A percentile compares a stretch with the other conserved stretches of the same genome.
Evolutionary conservation across 2,113 vertebrate genomes (phyloP).

Genomic region (Hemiprocne comata): DNA sequence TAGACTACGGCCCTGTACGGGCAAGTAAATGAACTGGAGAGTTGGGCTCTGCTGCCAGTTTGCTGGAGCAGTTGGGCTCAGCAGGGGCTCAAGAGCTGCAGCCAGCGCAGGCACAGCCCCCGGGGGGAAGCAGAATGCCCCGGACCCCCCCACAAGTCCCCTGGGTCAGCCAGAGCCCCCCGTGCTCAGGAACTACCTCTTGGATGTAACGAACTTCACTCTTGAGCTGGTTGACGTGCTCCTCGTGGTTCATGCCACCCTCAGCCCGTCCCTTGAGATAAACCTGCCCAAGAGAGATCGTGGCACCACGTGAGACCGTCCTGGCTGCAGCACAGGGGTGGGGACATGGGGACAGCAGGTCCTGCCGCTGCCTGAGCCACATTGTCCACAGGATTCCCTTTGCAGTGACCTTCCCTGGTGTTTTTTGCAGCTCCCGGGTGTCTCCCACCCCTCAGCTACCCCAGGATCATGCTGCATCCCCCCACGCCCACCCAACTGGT

Average conservation of each 20-base stretch:
- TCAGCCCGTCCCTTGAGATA: conserved; percentile 75
- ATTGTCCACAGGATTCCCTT: fast-evolving
- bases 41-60: background rate
- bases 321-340: too few species aligned
- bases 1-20: background rate
- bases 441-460: background rate
- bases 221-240: conserved; percentile 84
- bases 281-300: conserved; percentile 62
- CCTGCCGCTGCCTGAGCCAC: fast-evolving
- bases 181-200: conserved; percentile 67
- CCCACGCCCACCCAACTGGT: background rate
- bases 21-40: background rate
- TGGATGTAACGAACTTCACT: conserved; percentile 88
- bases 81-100: background rate
- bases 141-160: background rate
- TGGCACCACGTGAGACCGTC: fast-evolving
- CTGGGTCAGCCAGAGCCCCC: background rate
- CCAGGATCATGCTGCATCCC: fast-evolving
- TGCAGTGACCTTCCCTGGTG: fast-evolving
- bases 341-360: too few species aligned
- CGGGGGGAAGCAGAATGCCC: background rate
- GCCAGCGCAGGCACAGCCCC: background rate
- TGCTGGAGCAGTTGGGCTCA: background rate
- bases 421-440: background rate
- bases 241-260: conserved; percentile 74